Evolutionary conservation across 2,113 vertebrate genomes (phyloP).

Genomic region (Chitala chitala): DNA sequence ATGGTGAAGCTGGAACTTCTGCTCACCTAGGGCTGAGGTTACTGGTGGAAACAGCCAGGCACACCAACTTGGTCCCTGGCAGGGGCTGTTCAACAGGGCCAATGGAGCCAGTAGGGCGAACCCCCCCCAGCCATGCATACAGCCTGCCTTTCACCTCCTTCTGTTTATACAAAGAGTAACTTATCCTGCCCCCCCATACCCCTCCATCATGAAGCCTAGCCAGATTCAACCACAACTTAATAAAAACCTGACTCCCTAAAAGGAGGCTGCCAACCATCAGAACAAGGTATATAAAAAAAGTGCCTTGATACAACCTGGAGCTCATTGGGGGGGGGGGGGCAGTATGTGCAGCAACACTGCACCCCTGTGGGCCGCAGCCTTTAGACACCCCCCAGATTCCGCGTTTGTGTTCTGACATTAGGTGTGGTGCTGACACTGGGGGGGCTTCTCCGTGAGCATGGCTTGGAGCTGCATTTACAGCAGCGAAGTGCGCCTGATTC

Average conservation of each 20-base stretch:
- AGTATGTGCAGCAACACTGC: neutral
- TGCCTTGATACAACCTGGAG: neutral
- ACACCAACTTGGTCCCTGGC: constrained; percentile 34
- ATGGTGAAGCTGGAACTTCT: neutral
- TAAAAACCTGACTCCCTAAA: constrained; percentile 62
- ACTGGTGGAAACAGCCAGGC: constrained; percentile 61
- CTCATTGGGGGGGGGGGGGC: constrained; percentile 4
- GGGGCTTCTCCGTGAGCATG: no score
- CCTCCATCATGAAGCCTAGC: constrained; percentile 59
- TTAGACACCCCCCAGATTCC: no score
- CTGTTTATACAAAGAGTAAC: constrained; percentile 74
- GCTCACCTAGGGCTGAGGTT: constrained; percentile 39
- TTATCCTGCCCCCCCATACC: constrained; percentile 66
- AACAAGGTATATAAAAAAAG: constrained; percentile 26
- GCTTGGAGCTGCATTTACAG: no score
- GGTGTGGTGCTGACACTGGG: no score
- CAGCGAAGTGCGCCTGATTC: no score
- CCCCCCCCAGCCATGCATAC: constrained; percentile 64
- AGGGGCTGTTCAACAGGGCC: constrained; percentile 51
- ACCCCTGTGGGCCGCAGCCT: neutral
- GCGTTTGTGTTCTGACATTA: neutral
- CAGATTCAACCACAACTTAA: constrained; percentile 63
- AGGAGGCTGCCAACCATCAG: constrained; percentile 57
- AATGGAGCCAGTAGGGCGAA: constrained; percentile 65
- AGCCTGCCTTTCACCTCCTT: constrained; percentile 78